These are phyloP conservation scores for Novumbra hubbsi DNA, from an alignment of 2,797 vertebrate genomes.

Conservation along the genomic window DNA sequence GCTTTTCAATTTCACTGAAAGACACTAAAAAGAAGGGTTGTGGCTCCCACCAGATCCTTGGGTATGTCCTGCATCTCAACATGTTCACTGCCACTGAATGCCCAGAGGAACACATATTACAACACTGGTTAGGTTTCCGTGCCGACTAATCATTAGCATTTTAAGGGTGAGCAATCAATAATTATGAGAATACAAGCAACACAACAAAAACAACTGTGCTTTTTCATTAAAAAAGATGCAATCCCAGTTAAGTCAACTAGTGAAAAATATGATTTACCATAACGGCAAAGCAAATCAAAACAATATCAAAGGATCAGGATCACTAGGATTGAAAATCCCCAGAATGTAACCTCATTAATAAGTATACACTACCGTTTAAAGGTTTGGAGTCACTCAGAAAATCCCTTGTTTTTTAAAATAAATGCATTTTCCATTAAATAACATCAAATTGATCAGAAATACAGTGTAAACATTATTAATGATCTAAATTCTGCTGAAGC, in stretches of 20 bases:
- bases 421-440: no score
- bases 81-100: slow-evolving; percentile 5
- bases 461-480: no score
- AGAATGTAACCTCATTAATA: neutral
- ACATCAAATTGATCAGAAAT: no score
- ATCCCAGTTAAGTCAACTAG: no score
- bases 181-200: neutral
- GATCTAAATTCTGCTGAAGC: no score
- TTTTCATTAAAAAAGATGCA: no score
- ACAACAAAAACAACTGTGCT: no score
- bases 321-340: neutral
- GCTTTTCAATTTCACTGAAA: neutral
- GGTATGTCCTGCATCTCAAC: slow-evolving; percentile 12
- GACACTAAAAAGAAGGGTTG: neutral
- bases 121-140: neutral
- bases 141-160: neutral
- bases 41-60: slow-evolving; percentile 11
- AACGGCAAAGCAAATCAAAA: no score
- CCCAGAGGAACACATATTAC: slow-evolving; percentile 10
- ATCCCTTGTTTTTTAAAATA: no score
- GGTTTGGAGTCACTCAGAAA: no score
- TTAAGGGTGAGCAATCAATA: neutral
- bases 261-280: no score
- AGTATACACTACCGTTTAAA: neutral
- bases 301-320: neutral